Evolutionary conservation across 2,888 invertebrate genomes (phyloP), one percentile per base, ranked within the genome.

Genomic region (Metopia argyrocephala): DNA sequence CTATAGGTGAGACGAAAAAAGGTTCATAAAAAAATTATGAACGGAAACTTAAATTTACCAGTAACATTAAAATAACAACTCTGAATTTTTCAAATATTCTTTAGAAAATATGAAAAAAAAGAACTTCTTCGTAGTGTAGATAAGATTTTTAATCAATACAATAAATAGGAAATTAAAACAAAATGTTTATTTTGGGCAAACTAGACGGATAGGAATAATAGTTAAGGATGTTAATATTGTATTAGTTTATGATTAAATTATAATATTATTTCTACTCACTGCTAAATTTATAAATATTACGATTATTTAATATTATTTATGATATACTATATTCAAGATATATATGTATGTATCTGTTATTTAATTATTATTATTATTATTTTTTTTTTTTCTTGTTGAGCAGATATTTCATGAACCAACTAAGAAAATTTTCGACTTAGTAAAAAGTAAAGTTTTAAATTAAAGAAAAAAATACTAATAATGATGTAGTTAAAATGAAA

Each of bases 321-420:
- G n/a, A n/a, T n/a, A n/a, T n/a, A n/a, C n/a, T n/a, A n/a, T n/a
- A n/a, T n/a, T n/a, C n/a, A n/a, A n/a, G n/a, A n/a, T n/a, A n/a
- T n/a, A n/a, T n/a, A n/a, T n/a, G n/a, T n/a, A n/a, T n/a, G n/a
- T 62, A 71, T 50, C 52, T 71, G 46, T 54, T 54, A 54, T 21
- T 71, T 54, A 48, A 18, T 48, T 48, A 48, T 38, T 52, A 21
- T 9, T 9, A 52, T 31, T 21, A 21, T 20, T 50, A 20, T 2
- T 20, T 21, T 21, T 9, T 52, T 20, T 9, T 21, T 52, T 52
- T 6, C 21, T 23, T n/a, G n/a, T 52, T 52, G 21, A 68, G 27
- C 20, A 69, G 76, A 76, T 76, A 76, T 76, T 76, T 76, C 76
- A 76, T 76, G 76, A 76, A 76, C 76, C 76, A 76, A 76, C 62